Evolutionary conservation across 2,888 invertebrate species (phyloP), one percentile per base, ranked within the genome.

Genomic region (Drosophila rubida): DNA sequence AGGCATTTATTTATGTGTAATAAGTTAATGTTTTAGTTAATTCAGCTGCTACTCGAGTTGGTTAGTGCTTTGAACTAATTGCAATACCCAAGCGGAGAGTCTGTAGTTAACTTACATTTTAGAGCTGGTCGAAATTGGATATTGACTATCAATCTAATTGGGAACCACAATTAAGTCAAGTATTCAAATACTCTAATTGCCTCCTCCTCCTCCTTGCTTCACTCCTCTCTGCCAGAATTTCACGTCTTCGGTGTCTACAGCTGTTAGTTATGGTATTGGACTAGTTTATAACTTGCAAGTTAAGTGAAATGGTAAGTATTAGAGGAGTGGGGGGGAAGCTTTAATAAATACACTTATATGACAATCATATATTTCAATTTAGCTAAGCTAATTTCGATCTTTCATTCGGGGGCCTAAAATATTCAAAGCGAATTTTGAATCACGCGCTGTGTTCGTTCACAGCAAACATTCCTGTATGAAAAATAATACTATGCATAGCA

Each of bases 391-490:
- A 71, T 41, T 44, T 6, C 19, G 19, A 22, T 49, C 46, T 13
- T 51, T 49, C 23, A 9, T 32, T 32, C 4, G 32, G 32, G 32
- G 48, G 37, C 30, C 50, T 9, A 35, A 27, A 50, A 50, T n/a
- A 44, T 19, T 1, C 3, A 54, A 46, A 27, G 27, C 25, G 23
- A 54, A 64, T 63, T 70, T 71, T 59, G 77, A 4, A 65, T 74
- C 78, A 72, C 73, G 51, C 44, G 61, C 78, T 69, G 32, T 4
- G 3, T 3, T 19, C 19, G 39, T 61, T 87, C 66, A 84, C 63
- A 87, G 80, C 69, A 84, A 73, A 85, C 83, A 87, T 75, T 86
- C 83, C 65, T 78, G 80, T 75, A 84, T 78, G 76, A 84, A 75
- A 80, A 82, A 82, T 69, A 84, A 70, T 78, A 87, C 83, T 80